Conservation (phyloP, 2,888 invertebrate genomes). For the Marronus borbonicus region DNA sequence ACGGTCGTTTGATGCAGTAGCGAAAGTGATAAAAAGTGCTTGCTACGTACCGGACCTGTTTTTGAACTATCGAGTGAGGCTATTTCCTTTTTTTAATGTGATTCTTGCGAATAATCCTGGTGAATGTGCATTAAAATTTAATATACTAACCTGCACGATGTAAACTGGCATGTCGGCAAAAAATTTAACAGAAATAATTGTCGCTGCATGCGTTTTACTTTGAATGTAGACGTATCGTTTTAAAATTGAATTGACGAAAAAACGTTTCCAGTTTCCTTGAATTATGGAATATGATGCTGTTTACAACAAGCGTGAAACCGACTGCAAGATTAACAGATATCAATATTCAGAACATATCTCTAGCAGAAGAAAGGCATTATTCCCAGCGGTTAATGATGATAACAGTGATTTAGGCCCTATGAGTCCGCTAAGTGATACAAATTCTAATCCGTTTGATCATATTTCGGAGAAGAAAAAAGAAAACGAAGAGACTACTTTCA, state of each 20-base stretch:
- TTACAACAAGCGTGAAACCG: slow-evolving; percentile 16
- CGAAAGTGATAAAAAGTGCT: slow-evolving; percentile 20
- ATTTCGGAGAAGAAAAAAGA: slow-evolving; percentile 18
- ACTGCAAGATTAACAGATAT: slow-evolving; percentile 17
- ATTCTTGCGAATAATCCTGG: background rate
- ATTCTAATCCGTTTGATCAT: slow-evolving; percentile 51
- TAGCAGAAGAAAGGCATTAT: slow-evolving; percentile 77
- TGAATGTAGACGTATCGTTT: background rate
- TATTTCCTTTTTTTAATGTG: background rate
- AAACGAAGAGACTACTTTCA: slow-evolving; percentile 21
- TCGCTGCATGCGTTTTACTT: background rate
- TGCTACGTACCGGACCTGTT: background rate
- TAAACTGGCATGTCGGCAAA: slow-evolving; percentile 25
- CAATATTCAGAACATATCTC: slow-evolving; percentile 75
- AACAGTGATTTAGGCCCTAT: slow-evolving; percentile 76
- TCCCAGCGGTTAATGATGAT: slow-evolving; percentile 61
- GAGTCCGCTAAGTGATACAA: slow-evolving; percentile 71
- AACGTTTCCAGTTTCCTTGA: slow-evolving; percentile 29
- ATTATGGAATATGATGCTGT: slow-evolving; percentile 25
- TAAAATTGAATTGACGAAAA: background rate
- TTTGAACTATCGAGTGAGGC: slow-evolving; percentile 7
- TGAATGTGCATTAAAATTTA: background rate
- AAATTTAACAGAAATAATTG: background rate
- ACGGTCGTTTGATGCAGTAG: slow-evolving; percentile 38
- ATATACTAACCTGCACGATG: background rate